phyloP scores from a whole-genome alignment of 2,888 invertebrate genomes.

The Drosophila cracens region DNA sequence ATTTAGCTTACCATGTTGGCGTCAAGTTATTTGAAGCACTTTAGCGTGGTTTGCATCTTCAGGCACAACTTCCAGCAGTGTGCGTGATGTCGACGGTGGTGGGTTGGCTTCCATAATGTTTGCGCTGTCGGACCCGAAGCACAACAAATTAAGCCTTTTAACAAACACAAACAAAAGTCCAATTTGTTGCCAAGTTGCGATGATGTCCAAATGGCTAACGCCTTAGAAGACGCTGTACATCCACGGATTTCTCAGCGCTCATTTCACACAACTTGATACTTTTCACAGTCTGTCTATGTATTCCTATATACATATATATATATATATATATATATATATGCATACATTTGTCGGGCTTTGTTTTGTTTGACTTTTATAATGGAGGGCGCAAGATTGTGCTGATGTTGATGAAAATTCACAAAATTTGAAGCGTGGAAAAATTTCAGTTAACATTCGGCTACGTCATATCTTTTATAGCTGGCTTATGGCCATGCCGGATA shows the following conservation, averaged over 20 bases:
- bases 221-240: constrained; percentile 24
- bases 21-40: constrained; percentile 78
- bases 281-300: neutral
- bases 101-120: constrained; percentile 62
- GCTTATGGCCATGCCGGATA: constrained; percentile 30
- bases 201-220: constrained; percentile 65
- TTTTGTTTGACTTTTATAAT: constrained; percentile 62
- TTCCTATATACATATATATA: neutral
- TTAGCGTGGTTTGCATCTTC: constrained; percentile 59
- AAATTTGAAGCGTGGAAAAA: constrained; percentile 73
- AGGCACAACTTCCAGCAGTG: constrained; percentile 22
- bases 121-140: constrained; percentile 62
- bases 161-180: constrained; percentile 79
- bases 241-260: constrained; percentile 10
- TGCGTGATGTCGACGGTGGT: neutral
- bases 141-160: constrained; percentile 81
- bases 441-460: constrained; percentile 53
- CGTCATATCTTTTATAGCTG: constrained; percentile 62
- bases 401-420: constrained; percentile 68
- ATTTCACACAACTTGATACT: constrained; percentile 1
- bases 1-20: constrained; percentile 47
- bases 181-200: constrained; percentile 78
- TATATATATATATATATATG: neutral
- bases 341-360: constrained; percentile 4
- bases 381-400: constrained; percentile 47